A percentile compares a stretch with the other conserved stretches of the same genome.
phyloP scores from a whole-genome alignment of 2,797 vertebrate species.

The Potorous gilbertii region DNA sequence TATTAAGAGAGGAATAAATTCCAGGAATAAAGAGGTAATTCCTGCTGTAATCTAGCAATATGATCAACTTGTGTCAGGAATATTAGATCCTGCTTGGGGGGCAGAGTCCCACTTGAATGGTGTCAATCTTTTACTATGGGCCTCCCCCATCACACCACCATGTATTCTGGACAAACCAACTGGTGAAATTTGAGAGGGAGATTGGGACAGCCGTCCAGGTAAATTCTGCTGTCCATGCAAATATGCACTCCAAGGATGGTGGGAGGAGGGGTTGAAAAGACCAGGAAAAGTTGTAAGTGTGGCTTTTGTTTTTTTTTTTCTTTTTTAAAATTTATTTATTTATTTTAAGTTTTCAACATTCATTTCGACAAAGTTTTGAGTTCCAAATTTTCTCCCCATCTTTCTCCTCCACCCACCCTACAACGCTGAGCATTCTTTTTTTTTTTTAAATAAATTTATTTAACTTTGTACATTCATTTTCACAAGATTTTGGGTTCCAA shows the following conservation, averaged over 20 bases:
- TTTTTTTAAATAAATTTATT: too few relatives aligned
- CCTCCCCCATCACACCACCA: background rate
- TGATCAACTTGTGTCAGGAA: background rate
- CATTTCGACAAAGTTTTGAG: too few relatives aligned
- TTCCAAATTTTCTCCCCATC: too few relatives aligned
- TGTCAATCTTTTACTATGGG: background rate
- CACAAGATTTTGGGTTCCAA: too few relatives aligned
- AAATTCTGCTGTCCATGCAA: background rate
- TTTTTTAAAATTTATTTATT: too few relatives aligned
- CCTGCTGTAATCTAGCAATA: background rate
- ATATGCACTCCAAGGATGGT: background rate
- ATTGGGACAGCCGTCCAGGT: background rate
- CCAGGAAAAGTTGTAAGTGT: background rate
- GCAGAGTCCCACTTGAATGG: background rate
- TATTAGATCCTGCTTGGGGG: background rate
- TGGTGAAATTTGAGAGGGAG: background rate
- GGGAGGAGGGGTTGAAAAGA: background rate
- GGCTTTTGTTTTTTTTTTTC: too few relatives aligned
- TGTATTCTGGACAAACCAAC: background rate
- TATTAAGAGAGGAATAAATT: background rate
- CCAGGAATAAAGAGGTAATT: background rate
- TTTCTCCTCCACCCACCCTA: too few relatives aligned
- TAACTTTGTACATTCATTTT: too few relatives aligned
- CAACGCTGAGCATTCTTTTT: too few relatives aligned
- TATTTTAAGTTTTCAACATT: too few relatives aligned